Base-by-base conservation (phyloP, 1,140 invertebrate species). In the Cyrtorhinus lividipennis region DNA sequence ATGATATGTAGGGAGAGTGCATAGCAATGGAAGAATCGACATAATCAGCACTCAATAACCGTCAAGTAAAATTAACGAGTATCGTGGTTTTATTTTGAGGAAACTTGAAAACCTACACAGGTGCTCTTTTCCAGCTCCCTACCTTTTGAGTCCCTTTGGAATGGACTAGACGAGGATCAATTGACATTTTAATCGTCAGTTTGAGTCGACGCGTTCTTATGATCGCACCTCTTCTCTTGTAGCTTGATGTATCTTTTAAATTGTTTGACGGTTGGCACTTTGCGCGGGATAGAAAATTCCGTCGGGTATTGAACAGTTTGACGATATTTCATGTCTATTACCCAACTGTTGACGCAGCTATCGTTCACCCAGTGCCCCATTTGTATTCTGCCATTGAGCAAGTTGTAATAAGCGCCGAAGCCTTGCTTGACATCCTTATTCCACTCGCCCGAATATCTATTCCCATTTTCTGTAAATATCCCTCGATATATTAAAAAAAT, bases 371-470 rank as follows among this genome's bases (percentile, higher is more conserved):
- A 84, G 57, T 75, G 70, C 2, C 82, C 82, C 65, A 78, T 73
- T 66, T 83, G 81, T 30, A 82, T 65, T 69, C 83, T 81, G 0
- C 81, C 82, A 0, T 72, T 81, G 57, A 73, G 67, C 62, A 83
- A 71, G 68, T 84, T 80, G 69, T 80, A 81, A 71, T 76, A 83
- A 22, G 73, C 72, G 3, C 82, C 82, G 15, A 72, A 66, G 1
- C 82, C 82, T 66, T 79, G 71, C 68, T 81, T 83, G 30, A 73
- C 63, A 63, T 79, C 78, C 12, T 73, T 67, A 15, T 71, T 62
- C 76, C 80, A 84, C 44, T 76, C 67, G 1, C 83, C 82, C 71
- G 83, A 81, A 66, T 81, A 85, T 24, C 79, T 73, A 68, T 82
- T 82, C 1, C 78, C 78, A 69, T 81, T 79, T n/a, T 13, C 58